Evolutionary conservation across 2,797 vertebrate species (phyloP).

Genomic region (Lindbergichthys nudifrons): DNA sequence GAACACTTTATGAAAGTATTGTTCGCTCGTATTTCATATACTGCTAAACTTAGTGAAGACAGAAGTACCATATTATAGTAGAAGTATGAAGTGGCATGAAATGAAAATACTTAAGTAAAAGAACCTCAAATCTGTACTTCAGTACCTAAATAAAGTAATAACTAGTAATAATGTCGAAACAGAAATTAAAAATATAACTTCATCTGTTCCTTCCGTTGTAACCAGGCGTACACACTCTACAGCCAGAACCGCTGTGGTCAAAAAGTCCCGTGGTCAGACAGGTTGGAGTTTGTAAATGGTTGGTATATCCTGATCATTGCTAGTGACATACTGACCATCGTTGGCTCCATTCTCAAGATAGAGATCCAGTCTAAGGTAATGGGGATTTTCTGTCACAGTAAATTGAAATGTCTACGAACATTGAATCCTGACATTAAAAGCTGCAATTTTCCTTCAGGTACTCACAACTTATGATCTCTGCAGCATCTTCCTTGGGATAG

Average conservation of each 20-base stretch:
- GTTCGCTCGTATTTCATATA: too few species aligned
- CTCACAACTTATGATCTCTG: slow-evolving; percentile 93
- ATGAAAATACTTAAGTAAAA: not conserved
- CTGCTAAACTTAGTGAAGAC: too few species aligned
- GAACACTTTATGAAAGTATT: too few species aligned
- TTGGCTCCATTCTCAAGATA: slow-evolving; percentile 94
- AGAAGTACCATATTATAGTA: not conserved
- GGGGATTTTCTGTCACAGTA: not conserved
- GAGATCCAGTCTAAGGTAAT: slow-evolving; percentile 93
- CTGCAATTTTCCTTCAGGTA: slow-evolving; percentile 74
- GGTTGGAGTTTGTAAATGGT: slow-evolving; percentile 92
- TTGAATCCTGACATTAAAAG: not conserved
- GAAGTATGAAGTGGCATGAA: not conserved
- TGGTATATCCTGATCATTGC: slow-evolving; percentile 95
- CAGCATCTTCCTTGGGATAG: slow-evolving; percentile 94
- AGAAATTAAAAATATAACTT: not conserved
- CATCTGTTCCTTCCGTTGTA: not conserved
- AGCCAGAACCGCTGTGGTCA: slow-evolving; percentile 82
- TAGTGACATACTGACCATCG: slow-evolving; percentile 90
- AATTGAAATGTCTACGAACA: not conserved
- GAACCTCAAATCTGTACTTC: not conserved
- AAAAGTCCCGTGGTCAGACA: slow-evolving; percentile 87
- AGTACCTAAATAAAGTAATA: not conserved
- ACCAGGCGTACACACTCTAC: slow-evolving; percentile 89
- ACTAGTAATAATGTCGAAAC: not conserved